These are phyloP conservation scores for Achroia grisella DNA, from an alignment of 1,140 invertebrate species.

Conservation along the genomic window DNA sequence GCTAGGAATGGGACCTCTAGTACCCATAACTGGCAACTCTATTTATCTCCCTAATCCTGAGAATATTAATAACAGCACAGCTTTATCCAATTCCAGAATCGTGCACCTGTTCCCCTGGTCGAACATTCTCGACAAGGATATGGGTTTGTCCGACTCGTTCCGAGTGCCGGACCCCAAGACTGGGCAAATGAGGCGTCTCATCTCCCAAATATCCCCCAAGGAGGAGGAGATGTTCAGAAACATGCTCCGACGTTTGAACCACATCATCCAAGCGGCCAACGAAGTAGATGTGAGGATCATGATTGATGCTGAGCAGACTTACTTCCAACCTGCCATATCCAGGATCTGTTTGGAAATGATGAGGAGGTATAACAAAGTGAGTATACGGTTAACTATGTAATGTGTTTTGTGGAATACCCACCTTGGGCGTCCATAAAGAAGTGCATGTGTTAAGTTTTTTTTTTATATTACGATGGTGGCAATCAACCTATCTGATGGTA, in stretches of 20 bases:
- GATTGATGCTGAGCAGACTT: slow-evolving; percentile 99
- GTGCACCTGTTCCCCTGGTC: slow-evolving; percentile 99
- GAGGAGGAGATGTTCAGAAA: slow-evolving; percentile 99
- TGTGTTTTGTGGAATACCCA: too few species aligned
- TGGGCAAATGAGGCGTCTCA: slow-evolving; percentile 89
- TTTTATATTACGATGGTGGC: too few species aligned
- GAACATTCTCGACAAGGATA: slow-evolving; percentile 93
- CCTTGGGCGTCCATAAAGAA: too few species aligned
- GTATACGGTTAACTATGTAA: too few species aligned
- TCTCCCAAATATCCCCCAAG: slow-evolving; percentile 91
- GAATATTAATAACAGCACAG: too few species aligned
- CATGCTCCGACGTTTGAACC: slow-evolving; percentile 95
- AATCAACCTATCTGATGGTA: too few species aligned
- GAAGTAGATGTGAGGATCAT: slow-evolving; percentile 96
- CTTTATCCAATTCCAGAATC: slow-evolving; percentile 79
- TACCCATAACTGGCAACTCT: too few species aligned
- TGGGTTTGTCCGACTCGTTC: slow-evolving; percentile 92
- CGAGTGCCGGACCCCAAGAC: slow-evolving; percentile 95
- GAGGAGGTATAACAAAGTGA: slow-evolving; percentile 92
- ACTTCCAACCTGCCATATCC: slow-evolving; percentile 99
- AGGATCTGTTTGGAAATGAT: slow-evolving; percentile 98
- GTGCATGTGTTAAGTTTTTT: too few species aligned
- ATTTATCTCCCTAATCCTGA: too few species aligned
- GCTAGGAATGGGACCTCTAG: too few species aligned
- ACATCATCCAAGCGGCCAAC: slow-evolving; percentile 91